Conservation (phyloP, 2,888 invertebrate species). For the Caenorhabditis sp. region DNA sequence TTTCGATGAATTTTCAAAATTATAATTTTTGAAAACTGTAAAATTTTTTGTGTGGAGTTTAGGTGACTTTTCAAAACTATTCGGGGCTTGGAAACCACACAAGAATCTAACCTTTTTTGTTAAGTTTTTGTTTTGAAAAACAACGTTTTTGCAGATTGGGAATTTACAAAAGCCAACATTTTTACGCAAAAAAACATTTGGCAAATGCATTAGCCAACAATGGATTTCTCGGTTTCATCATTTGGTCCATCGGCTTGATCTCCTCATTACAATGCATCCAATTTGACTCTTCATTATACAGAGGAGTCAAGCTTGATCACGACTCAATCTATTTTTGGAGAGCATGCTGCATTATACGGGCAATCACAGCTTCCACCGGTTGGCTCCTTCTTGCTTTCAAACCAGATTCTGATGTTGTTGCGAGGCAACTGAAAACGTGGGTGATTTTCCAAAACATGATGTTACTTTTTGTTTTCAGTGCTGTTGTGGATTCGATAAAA, state of each 20-base stretch:
- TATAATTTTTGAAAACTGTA: too few species aligned
- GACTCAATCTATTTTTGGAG: constrained; percentile 23
- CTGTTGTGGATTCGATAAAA: constrained; percentile 12
- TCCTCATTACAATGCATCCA: constrained; percentile 29
- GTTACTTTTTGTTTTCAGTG: constrained; percentile 16
- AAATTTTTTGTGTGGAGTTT: too few species aligned
- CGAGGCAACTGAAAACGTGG: constrained; percentile 31
- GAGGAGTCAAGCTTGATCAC: background rate
- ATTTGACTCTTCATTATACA: constrained; percentile 18
- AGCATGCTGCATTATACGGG: constrained; percentile 29
- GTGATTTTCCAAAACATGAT: constrained; percentile 2
- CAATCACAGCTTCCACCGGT: constrained; percentile 25
- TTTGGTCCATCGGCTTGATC: constrained; percentile 38
- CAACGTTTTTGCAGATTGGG: constrained; percentile 26
- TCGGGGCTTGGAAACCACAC: too few species aligned
- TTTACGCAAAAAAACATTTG: constrained; percentile 13
- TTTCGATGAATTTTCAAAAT: too few species aligned
- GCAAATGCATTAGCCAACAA: constrained; percentile 18
- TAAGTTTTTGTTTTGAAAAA: too few species aligned
- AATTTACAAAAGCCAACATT: constrained; percentile 26
- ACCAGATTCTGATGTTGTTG: constrained; percentile 36
- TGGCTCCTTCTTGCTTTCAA: constrained; percentile 40
- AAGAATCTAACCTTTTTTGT: too few species aligned
- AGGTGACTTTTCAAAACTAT: too few species aligned
- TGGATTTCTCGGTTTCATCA: constrained; percentile 31